phyloP scores from a whole-genome alignment of 2,888 invertebrate genomes.

The Allygus modestus region DNA sequence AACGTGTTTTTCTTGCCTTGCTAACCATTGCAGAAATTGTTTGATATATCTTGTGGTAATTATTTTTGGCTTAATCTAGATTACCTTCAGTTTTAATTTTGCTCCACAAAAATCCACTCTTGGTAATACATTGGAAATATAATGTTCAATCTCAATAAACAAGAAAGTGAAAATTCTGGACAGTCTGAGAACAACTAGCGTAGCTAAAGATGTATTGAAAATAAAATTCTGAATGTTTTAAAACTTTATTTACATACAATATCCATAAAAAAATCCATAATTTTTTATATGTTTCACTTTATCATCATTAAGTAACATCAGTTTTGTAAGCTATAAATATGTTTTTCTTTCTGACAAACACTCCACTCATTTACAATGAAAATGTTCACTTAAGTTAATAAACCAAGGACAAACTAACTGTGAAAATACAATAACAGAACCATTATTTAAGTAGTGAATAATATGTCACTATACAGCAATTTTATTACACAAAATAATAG shows the following conservation, averaged over 20 bases:
- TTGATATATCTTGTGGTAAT: no score
- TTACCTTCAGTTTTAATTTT: no score
- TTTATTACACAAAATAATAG: neutral
- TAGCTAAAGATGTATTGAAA: neutral
- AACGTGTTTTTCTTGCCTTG: no score
- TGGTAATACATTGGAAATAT: no score
- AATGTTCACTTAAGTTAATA: neutral
- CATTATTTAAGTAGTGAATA: no score
- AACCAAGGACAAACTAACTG: neutral
- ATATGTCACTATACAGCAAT: neutral
- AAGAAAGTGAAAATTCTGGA: no score
- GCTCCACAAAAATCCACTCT: no score
- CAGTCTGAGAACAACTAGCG: no score
- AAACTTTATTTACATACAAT: constrained; percentile 43
- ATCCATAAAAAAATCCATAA: constrained; percentile 27
- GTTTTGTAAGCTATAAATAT: neutral
- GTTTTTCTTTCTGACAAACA: constrained; percentile 2
- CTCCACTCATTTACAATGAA: neutral
- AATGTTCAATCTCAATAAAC: no score
- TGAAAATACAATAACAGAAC: neutral
- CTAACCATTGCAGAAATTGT: no score
- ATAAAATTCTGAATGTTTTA: neutral
- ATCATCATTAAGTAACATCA: neutral
- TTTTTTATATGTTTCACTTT: neutral
- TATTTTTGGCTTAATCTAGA: no score